Evolutionary conservation across 2,888 invertebrate species (phyloP).

Genomic region (Osedax frankpressi): DNA sequence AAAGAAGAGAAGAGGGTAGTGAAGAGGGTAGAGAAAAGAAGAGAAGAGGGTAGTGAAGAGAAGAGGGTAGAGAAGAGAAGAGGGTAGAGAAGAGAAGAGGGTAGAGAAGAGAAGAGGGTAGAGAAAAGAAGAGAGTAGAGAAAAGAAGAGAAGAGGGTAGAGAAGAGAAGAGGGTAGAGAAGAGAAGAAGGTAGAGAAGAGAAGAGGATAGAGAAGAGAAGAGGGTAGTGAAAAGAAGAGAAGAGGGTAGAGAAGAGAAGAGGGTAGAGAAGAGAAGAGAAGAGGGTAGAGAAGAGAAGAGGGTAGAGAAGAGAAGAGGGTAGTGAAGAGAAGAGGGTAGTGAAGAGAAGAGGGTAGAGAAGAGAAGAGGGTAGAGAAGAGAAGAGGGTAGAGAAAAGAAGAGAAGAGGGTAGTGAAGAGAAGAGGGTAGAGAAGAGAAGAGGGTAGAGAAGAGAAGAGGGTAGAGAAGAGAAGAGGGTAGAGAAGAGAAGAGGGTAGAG

Average conservation of each 20-base stretch:
- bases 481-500: background rate
- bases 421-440: background rate
- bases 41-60: background rate
- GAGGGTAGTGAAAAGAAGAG: background rate
- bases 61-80: background rate
- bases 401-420: background rate
- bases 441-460: background rate
- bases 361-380: background rate
- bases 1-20: background rate
- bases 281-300: background rate
- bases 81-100: background rate
- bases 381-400: background rate
- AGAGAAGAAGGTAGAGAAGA: background rate
- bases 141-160: background rate
- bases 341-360: background rate
- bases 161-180: background rate
- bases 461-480: background rate
- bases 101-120: too few species aligned
- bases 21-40: background rate
- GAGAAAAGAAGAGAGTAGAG: conserved; percentile 1
- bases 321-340: background rate
- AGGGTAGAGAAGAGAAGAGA: background rate
- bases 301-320: background rate
- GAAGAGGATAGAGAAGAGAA: background rate
- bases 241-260: background rate